Conservation (phyloP, 2,113 vertebrate genomes). For the Lasiurus borealis region DNA sequence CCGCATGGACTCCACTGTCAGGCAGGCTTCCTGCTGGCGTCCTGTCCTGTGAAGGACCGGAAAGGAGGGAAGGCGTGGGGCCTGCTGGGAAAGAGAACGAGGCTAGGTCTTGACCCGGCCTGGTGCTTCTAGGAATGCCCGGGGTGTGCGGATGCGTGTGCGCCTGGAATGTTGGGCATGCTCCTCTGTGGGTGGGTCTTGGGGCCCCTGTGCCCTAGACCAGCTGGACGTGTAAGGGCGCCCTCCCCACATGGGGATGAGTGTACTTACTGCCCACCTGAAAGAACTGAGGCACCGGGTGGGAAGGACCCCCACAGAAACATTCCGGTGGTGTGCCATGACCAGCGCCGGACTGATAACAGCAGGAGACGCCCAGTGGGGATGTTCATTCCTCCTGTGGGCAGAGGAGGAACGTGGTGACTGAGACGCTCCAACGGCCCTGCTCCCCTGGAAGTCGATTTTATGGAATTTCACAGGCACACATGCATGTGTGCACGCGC, state of each 20-base stretch:
- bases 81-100: neutral
- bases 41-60: too few species aligned
- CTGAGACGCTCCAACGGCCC: neutral
- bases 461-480: neutral
- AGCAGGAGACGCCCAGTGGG: neutral
- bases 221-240: too few species aligned
- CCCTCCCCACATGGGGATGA: neutral
- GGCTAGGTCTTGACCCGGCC: neutral
- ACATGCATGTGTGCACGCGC: accelerated
- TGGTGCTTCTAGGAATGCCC: neutral
- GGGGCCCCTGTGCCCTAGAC: neutral
- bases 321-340: neutral
- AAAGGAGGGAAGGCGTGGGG: too few species aligned
- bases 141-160: accelerated
- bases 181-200: neutral
- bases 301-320: neutral
- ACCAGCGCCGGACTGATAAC: neutral
- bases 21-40: neutral
- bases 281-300: neutral
- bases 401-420: neutral
- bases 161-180: neutral
- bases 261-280: too few species aligned
- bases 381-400: neutral
- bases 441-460: neutral
- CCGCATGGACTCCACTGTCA: accelerated